A percentile compares a stretch with the other conserved stretches of the same genome.
phyloP scores from a whole-genome alignment of 2,888 invertebrate genomes.

The Chaetogeoica ovagalla region DNA sequence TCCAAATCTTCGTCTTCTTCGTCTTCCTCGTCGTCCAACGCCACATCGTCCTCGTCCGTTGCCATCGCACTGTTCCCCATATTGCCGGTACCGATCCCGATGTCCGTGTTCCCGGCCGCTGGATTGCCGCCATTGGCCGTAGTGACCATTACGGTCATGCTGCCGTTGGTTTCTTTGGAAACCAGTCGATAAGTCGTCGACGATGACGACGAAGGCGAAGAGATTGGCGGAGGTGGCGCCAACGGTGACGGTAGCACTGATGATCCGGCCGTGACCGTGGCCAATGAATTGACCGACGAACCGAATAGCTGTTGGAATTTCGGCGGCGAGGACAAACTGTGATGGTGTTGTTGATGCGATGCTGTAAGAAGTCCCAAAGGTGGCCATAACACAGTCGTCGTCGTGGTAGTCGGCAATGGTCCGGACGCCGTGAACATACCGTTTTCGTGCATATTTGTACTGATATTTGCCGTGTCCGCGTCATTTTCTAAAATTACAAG shows the following conservation, averaged over 20 bases:
- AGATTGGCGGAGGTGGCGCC: conserved; percentile 24
- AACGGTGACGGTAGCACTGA: conserved; percentile 16
- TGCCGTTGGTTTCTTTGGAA: conserved; percentile 26
- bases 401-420: conserved; percentile 17
- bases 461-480: conserved; percentile 21
- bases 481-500: conserved; percentile 19
- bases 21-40: conserved; percentile 43
- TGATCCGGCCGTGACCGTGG: conserved; percentile 21
- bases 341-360: conserved; percentile 34
- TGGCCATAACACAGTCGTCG: conserved; percentile 31
- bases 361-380: conserved; percentile 30
- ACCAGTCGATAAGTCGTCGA: not conserved
- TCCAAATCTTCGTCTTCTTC: conserved; percentile 51
- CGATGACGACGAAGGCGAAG: conserved; percentile 26
- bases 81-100: conserved; percentile 19
- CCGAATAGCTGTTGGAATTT: conserved; percentile 38
- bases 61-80: not conserved
- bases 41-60: conserved; percentile 8
- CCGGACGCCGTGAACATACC: conserved; percentile 21
- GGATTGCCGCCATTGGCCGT: conserved; percentile 1
- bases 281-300: conserved; percentile 27
- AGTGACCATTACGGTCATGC: not conserved
- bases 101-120: conserved; percentile 2
- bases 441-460: conserved; percentile 10
- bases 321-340: conserved; percentile 37